phyloP scores from a whole-genome alignment of 2,797 vertebrate genomes.

The Fistularia commersonii region DNA sequence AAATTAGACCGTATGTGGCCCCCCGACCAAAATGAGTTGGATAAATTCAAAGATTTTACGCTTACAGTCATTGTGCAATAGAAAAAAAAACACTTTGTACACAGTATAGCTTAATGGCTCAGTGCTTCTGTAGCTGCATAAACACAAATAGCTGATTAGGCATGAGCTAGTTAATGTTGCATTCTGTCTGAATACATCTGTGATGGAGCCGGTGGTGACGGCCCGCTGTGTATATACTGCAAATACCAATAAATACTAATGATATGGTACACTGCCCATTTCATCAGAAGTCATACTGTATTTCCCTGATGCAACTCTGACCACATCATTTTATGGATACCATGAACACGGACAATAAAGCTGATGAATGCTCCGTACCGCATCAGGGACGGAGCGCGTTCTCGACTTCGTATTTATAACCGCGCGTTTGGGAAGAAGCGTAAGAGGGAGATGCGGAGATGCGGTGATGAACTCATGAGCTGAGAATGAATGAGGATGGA shows the following conservation, averaged over 20 bases:
- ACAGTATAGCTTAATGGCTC: background rate
- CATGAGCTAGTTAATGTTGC: too few relatives aligned
- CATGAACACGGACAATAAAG: constrained; percentile 8
- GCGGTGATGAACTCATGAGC: constrained; percentile 29
- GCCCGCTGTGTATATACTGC: background rate
- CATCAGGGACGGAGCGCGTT: constrained; percentile 10
- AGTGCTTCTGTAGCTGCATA: too few relatives aligned
- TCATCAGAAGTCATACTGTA: background rate
- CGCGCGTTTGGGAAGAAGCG: too few relatives aligned
- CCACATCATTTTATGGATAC: background rate
- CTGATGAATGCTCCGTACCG: constrained; percentile 4
- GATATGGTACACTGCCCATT: background rate
- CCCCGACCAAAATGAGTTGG: background rate
- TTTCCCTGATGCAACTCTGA: background rate
- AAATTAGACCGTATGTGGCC: too few relatives aligned
- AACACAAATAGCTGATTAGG: too few relatives aligned
- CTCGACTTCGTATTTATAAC: background rate
- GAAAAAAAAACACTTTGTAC: background rate
- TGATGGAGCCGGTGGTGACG: too few relatives aligned
- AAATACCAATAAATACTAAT: constrained; percentile 3
- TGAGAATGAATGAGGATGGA: constrained; percentile 29
- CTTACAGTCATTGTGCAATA: background rate
- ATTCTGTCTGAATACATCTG: too few relatives aligned
- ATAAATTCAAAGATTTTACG: background rate
- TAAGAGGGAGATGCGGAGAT: background rate